Base-by-base conservation (phyloP, 2,797 vertebrate species). In the Sebastes oblongus region DNA sequence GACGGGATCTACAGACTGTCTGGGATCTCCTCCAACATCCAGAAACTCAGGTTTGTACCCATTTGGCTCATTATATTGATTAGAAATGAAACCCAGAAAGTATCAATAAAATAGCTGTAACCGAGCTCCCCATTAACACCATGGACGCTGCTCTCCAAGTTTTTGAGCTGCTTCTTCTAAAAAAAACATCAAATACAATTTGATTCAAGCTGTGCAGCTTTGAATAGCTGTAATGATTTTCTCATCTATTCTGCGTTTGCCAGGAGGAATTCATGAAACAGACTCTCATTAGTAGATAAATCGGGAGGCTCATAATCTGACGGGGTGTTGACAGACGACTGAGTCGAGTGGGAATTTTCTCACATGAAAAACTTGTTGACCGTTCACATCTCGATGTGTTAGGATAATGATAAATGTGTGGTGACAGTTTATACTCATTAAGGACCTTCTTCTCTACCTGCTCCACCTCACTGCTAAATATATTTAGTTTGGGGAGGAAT, bases 1-100 rank as follows among this genome's bases (percentile, higher is more conserved):
- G 98, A 99, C n/a, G 98, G 98, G 6, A 99, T 99, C 66, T 99
- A 99, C 85, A 97, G 98, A 4, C 96, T 99, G 7, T 99, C 98
- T 1, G 98, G 98, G 8, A 98, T 99, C 58, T 98, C 98, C 3
- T 99, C 98, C 86, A 99, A 99, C 92, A 99, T 98, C 92, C 98
- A 99, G 95, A 98, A 98, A 72, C 95, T 99, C 10, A 97, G 98
- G 98, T 99, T 92, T 92, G 90, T 62, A 18, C 52, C 42, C 9
- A 1, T 66, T 29, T 29, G 22, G 1, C 16, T 50, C 5, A 11
- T 59, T 6, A 42, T 36, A 20, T 39, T 22, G 18, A 64, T 61
- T 39, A 6, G 1, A 22, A 42, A 62, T 60, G 1, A 6, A 12
- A 64, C 8, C 1, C 20, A 64, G 52, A 81, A 46, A 20, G 5